Evolutionary conservation across 1,140 invertebrate species (phyloP).

Genomic region (Colletes gigas): DNA sequence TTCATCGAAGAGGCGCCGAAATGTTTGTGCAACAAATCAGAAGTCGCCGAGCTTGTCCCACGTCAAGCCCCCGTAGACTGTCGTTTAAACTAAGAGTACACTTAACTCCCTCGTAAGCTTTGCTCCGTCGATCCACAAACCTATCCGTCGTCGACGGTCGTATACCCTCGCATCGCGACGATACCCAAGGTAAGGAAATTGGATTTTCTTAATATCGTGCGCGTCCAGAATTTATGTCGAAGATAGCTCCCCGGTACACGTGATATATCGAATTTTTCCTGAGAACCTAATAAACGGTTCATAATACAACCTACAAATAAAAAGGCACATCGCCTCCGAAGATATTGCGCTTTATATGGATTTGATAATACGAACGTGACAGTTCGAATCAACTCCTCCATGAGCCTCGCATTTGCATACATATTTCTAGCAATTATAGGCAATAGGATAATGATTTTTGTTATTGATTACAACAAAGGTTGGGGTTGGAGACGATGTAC

Average conservation of each 20-base stretch:
- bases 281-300: conserved; percentile 16
- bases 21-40: conserved; percentile 59
- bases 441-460: too few relatives aligned
- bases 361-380: not conserved
- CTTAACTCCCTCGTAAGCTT: conserved; percentile 45
- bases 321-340: not conserved
- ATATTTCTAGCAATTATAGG: too few relatives aligned
- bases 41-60: conserved; percentile 41
- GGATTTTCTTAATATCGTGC: conserved; percentile 55
- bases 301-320: conserved; percentile 32
- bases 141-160: conserved; percentile 7
- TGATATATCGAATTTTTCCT: conserved; percentile 45
- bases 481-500: too few relatives aligned
- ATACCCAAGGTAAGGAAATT: conserved; percentile 40
- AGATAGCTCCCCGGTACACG: conserved; percentile 26
- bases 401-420: too few relatives aligned
- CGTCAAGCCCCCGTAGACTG: conserved; percentile 8
- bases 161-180: conserved; percentile 23
- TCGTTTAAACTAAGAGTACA: conserved; percentile 44
- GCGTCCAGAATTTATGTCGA: conserved; percentile 50
- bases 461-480: too few relatives aligned
- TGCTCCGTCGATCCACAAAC: conserved; percentile 38
- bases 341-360: conserved; percentile 2
- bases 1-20: conserved; percentile 27
- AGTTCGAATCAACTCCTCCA: not conserved